Base-by-base conservation (phyloP, 2,888 invertebrate genomes). In the Ceratothoa steindachneri region DNA sequence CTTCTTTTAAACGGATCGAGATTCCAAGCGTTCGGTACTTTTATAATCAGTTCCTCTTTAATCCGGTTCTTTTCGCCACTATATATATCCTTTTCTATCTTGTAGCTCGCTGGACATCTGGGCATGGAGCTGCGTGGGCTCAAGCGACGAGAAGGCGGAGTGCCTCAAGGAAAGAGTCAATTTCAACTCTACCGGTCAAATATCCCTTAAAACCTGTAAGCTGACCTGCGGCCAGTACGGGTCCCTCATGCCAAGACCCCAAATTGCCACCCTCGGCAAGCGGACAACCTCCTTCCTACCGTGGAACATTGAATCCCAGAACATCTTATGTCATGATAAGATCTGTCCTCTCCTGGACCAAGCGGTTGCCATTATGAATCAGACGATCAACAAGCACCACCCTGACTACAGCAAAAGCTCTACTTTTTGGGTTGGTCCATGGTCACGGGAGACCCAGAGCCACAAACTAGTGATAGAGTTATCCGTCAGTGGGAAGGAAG, bases 231-330 rank as follows among this genome's bases (percentile, higher is more conserved):
- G 90, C 0, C 84, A 87, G 41, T 89, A 88, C 81, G 90, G 91
- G 0, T 87, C 88, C 0, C 85, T 91, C 19, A 91, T 91, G 91
- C 91, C 91, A 0, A 84, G 85, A 81, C 91, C 91, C 0, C 28
- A 22, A 0, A 86, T 90, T 12, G 67, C 66, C 4, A 9, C n/a
- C 4, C 3, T 80, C 12, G 75, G 71, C 1, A 65, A 67, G 0
- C 9, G 30, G 1, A 55, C 72, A 2, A 51, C 55, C 0, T 27
- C 71, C 4, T 80, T 80, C 72, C 30, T 73, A 19, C 69, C 74
- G 5, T n/a, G 29, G 9, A 69, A 31, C 22, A 41, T 75, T 19
- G 41, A 24, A 0, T 24, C n/a, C n/a, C 24, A 71, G 22, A 30
- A 41, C 9, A 22, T 64, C 12, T 24, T n/a, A n/a, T 70, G 67